These are phyloP conservation scores for Lindbergichthys nudifrons DNA, from an alignment of 2,797 vertebrate genomes.

Conservation along the genomic window DNA sequence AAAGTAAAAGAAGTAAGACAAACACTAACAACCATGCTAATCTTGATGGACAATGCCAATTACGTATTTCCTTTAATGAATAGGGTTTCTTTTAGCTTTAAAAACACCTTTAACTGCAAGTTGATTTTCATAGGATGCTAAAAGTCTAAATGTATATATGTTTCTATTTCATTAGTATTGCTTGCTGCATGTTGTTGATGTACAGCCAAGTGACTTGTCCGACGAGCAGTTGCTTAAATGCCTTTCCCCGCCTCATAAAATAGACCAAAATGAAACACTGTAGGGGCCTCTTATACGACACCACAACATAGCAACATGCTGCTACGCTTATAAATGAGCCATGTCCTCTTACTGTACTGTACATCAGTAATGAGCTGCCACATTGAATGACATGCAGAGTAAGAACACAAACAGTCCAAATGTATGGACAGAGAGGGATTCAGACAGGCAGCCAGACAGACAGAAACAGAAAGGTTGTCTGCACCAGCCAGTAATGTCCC, in stretches of 20 bases:
- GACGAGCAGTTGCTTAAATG: slow-evolving; percentile 33
- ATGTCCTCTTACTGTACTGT: slow-evolving; percentile 50
- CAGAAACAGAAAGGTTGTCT: slow-evolving; percentile 75
- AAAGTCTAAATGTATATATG: background rate
- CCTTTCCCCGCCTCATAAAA: slow-evolving; percentile 45
- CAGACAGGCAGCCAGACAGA: slow-evolving; percentile 65
- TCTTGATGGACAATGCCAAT: too few relatives aligned
- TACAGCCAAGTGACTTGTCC: slow-evolving; percentile 24
- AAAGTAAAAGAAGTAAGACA: too few relatives aligned
- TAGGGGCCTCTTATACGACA: slow-evolving; percentile 45
- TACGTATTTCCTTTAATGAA: background rate
- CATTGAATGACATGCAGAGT: slow-evolving; percentile 50
- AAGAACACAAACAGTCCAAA: slow-evolving; percentile 52
- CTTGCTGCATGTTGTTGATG: slow-evolving; percentile 7
- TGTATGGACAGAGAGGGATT: slow-evolving; percentile 48
- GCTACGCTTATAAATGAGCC: slow-evolving; percentile 62
- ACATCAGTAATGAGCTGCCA: slow-evolving; percentile 63
- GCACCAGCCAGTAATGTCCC: slow-evolving; percentile 74
- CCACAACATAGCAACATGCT: slow-evolving; percentile 55
- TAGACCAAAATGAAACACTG: slow-evolving; percentile 57
- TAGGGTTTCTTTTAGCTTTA: background rate
- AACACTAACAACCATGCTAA: too few relatives aligned
- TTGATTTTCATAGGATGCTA: background rate
- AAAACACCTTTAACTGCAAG: background rate
- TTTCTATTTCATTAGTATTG: background rate